A percentile compares a stretch with the other conserved stretches of the same genome.
Conservation (phyloP, 53 echinoderm and acorn worm genomes). For the Antedon mediterranea region DNA sequence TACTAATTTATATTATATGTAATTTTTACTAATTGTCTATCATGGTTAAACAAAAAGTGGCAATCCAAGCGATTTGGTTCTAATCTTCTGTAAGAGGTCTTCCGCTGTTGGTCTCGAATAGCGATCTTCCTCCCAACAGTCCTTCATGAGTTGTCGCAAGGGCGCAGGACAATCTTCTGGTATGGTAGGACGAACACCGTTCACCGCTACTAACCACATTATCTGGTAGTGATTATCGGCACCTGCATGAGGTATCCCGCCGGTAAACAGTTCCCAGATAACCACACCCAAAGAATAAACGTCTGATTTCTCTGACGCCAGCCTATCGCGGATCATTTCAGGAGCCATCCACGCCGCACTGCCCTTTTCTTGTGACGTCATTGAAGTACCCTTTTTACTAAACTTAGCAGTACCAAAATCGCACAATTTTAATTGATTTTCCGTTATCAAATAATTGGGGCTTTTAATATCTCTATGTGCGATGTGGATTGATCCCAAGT, state of each 20-base stretch:
- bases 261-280: not conserved
- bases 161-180: not conserved
- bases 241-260: not conserved
- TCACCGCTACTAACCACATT: not conserved
- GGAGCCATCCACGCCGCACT: not conserved
- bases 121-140: not conserved
- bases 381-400: not conserved
- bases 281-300: not conserved
- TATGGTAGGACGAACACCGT: not conserved
- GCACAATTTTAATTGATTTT: not conserved
- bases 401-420: not conserved
- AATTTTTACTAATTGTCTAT: no score
- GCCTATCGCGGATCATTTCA: not conserved
- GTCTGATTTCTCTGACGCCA: not conserved
- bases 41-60: no score
- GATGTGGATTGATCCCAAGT: not conserved
- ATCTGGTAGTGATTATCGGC: not conserved
- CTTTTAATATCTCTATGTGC: not conserved
- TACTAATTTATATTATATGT: no score
- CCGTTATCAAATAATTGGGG: not conserved
- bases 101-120: not conserved
- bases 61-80: not conserved
- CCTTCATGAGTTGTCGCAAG: not conserved
- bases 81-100: not conserved
- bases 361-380: not conserved